Base-by-base conservation (phyloP, 2,797 vertebrate genomes). In the Adrianichthys oophorus region DNA sequence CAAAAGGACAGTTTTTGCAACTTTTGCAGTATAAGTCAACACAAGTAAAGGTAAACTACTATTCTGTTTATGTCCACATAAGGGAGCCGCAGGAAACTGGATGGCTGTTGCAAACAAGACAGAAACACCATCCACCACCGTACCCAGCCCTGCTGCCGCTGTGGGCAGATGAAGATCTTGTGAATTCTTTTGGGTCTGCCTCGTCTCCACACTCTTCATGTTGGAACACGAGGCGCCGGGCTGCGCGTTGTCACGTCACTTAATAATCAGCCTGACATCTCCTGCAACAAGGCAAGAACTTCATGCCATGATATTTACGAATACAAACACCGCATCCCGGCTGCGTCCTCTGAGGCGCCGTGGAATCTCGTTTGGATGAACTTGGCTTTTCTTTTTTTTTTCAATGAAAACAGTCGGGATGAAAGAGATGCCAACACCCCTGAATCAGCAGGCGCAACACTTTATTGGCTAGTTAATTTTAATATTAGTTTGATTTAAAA, bases 161-260 rank as follows among this genome's bases (percentile, higher is more conserved):
- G 71, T 56, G 55, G 56, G 63, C 56, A 72, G 67, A 61, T 79
- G 5, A 53, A 65, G 49, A 81, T 88, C 78, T 80, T 57, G 32
- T 52, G 76, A 79, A 85, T 85, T 85, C 82, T 82, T 83, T 24
- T 57, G 63, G 72, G 45, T 85, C 79, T 42, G 70, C 75, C 86
- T 43, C 53, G 65, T 68, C 83, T 72, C 63, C 73, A 79, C 83
- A n/a, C 42, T 23, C 45, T 47, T 47, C 70, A 88, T 92, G 94
- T 92, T 68, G 48, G 76, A 90, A 93, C 94, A 85, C 62, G 94
- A 93, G 84, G 16, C 62, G 70, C 61, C 68, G 56, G 74, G 83
- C 76, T 72, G 70, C 48, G 76, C 68, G 72, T 82, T 85, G 80
- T 87, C 85, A 89, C 75, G 71, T 79, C 79, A 78, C 72, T 77